phyloP scores from a whole-genome alignment of 2,797 vertebrate genomes.

The Acanthopagrus latus region DNA sequence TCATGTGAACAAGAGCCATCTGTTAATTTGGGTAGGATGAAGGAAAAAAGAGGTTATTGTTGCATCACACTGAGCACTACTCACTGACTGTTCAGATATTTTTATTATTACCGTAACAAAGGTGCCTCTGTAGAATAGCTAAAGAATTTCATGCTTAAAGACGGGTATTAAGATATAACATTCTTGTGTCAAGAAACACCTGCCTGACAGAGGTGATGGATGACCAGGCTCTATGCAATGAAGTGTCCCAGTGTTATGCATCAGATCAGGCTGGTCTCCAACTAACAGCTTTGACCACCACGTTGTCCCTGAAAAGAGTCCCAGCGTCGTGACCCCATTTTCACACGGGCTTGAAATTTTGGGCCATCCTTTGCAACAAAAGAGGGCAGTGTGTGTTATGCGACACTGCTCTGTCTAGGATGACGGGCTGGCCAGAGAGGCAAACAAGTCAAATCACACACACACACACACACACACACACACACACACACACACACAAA shows the following conservation, averaged over 20 bases:
- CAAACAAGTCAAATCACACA: slow-evolving; percentile 41
- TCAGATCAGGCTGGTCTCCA: background rate
- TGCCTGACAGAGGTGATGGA: slow-evolving; percentile 1
- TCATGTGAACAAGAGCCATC: slow-evolving; percentile 68
- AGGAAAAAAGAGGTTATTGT: slow-evolving; percentile 39
- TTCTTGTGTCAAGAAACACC: slow-evolving; percentile 7
- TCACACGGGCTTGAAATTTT: slow-evolving; percentile 12
- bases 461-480: no score
- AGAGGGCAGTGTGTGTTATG: slow-evolving; percentile 23
- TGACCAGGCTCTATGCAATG: background rate
- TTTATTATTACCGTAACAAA: background rate
- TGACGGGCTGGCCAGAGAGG: slow-evolving; percentile 31
- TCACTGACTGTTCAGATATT: slow-evolving; percentile 25
- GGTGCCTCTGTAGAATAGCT: background rate
- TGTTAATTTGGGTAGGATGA: slow-evolving; percentile 58
- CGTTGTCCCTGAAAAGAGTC: background rate
- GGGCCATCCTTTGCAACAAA: slow-evolving; percentile 24
- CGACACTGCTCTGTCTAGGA: slow-evolving; percentile 37
- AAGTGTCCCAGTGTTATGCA: background rate
- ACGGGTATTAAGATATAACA: background rate
- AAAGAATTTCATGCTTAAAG: background rate
- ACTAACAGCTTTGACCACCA: background rate
- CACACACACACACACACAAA: no score
- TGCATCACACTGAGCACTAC: slow-evolving; percentile 34
- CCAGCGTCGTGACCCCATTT: background rate